Evolutionary conservation across 92 coral and sea anemone genomes (phyloP).

Genomic region (Actinernus sp.): DNA sequence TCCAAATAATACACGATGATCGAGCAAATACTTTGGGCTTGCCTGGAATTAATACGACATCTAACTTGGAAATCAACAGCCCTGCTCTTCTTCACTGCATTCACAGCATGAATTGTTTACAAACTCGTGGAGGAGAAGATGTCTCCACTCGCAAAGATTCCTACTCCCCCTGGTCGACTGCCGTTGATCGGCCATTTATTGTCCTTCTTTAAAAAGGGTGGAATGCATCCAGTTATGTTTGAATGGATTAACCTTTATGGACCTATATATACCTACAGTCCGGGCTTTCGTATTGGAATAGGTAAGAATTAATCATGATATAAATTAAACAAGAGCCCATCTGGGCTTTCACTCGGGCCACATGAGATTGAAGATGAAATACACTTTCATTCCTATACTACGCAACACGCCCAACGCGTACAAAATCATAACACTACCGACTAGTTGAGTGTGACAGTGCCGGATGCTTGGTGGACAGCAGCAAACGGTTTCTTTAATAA

Average conservation of each 20-base stretch:
- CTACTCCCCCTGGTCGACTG: conserved; percentile 53
- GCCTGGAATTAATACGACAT: no score
- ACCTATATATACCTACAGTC: conserved; percentile 34
- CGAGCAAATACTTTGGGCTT: no score
- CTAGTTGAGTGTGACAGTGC: no score
- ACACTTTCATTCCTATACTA: no score
- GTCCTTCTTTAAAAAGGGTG: conserved; percentile 5
- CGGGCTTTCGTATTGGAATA: conserved; percentile 51
- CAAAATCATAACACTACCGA: no score
- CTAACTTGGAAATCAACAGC: neutral
- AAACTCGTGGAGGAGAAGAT: conserved; percentile 42
- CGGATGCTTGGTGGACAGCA: no score
- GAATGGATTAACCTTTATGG: conserved; percentile 54
- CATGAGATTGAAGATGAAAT: no score
- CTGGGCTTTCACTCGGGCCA: no score
- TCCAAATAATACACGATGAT: no score
- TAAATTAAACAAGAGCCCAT: no score
- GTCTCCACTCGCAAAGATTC: conserved; percentile 65
- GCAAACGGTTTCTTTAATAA: no score
- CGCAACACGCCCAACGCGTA: no score
- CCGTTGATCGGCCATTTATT: conserved; percentile 68
- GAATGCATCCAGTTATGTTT: conserved; percentile 1
- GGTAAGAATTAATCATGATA: conserved; percentile 10
- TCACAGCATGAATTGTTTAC: conserved; percentile 32
- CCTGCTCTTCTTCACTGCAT: conserved; percentile 2